phyloP scores from a whole-genome alignment of 2,888 invertebrate genomes.

The Halictus quadricinctus region DNA sequence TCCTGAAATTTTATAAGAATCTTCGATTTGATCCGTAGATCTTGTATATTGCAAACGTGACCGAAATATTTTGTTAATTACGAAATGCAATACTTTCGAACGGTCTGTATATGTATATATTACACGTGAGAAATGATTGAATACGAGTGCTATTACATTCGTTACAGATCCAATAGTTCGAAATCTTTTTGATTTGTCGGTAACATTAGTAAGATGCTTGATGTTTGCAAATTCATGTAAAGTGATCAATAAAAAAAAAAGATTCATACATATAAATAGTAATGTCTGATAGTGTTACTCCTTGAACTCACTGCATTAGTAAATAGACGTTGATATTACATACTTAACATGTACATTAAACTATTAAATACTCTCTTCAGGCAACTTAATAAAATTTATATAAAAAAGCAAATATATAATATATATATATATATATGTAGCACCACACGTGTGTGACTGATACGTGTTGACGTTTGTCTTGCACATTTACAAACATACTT shows the following conservation, averaged over 20 bases:
- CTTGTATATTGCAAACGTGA: constrained; percentile 7
- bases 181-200: constrained; percentile 8
- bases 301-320: constrained; percentile 52
- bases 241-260: constrained; percentile 39
- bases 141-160: constrained; percentile 23
- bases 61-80: constrained; percentile 24
- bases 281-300: constrained; percentile 44
- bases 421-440: constrained; percentile 54
- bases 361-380: constrained; percentile 70
- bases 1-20: constrained; percentile 24
- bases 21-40: constrained; percentile 19
- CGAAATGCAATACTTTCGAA: constrained; percentile 53
- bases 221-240: constrained; percentile 12
- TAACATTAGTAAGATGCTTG: constrained; percentile 14
- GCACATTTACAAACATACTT: constrained; percentile 43
- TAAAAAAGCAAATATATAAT: constrained; percentile 65
- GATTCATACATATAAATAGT: constrained; percentile 43
- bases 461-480: constrained; percentile 48
- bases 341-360: constrained; percentile 65
- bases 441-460: constrained; percentile 65
- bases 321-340: constrained; percentile 57
- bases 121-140: constrained; percentile 17
- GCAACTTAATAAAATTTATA: constrained; percentile 71
- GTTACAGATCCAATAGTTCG: constrained; percentile 22
- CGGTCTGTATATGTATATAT: constrained; percentile 24